Evolutionary conservation across 2,113 vertebrate genomes (phyloP), one percentile per base, ranked within the genome.

Genomic region (Apteryx mantelli): DNA sequence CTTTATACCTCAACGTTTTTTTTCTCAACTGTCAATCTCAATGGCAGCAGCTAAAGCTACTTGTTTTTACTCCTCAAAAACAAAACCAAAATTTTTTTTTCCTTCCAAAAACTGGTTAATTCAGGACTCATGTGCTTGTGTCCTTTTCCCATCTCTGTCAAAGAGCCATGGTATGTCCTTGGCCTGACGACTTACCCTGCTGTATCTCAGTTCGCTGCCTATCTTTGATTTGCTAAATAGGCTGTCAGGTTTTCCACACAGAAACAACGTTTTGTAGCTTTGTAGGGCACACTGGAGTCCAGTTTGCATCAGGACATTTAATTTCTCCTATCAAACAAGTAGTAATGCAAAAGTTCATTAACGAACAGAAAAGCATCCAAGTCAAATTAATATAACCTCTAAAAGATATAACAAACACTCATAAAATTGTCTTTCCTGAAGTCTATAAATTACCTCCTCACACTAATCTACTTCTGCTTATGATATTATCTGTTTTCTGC

Each of bases 401-500:
- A 65, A 84, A 91, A 96, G 5, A 15, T 68, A 7, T 52, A 89
- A 63, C 24, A 85, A 80, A 91, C 8, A 40, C 8, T 78, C 40
- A 58, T 36, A 95, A 66, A 32, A 63, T 16, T 89, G 42, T 73
- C 64, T 91, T 95, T 38, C 42, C 61, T 40, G 12, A 85, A 26
- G 14, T 18, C 1, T 0, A 89, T 78, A 52, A 5, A 74, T 95
- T 86, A 89, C 80, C 79, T 91, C 32, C 38, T 90, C 68, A 42
- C 40, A 90, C 53, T 82, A 69, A 86, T 81, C 82, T 96, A 91
- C 53, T 95, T 96, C 88, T 96, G 89, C 81, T 89, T 90, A 82
- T 85, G 92, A 83, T 82, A 89, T 92, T 92, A 92, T 97, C 93
- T 93, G 84, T 65, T 95, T 97, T 95, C 82, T 93, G 85, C 81